Evolutionary conservation across 1,140 invertebrate species (phyloP).

Genomic region (Nasonia vitripennis): DNA sequence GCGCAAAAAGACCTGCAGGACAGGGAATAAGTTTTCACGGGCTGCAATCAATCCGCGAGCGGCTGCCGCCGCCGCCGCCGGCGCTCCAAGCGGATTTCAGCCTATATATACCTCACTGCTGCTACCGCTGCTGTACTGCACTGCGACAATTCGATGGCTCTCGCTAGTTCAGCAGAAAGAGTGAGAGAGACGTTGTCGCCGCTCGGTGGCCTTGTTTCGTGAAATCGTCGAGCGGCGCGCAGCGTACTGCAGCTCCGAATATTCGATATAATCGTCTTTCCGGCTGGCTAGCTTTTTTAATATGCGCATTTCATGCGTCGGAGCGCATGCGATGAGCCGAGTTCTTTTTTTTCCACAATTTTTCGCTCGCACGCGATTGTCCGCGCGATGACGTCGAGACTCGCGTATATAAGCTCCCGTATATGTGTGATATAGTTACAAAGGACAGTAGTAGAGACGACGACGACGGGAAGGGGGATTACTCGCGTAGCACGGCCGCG

Average conservation of each 20-base stretch:
- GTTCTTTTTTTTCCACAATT: no score
- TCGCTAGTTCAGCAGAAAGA: constrained; percentile 42
- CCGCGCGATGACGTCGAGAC: no score
- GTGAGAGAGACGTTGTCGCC: constrained; percentile 8
- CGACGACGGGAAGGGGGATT: not conserved
- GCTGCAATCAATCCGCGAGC: constrained; percentile 15
- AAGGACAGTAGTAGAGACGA: not conserved
- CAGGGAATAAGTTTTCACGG: constrained; percentile 15
- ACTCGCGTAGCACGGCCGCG: not conserved
- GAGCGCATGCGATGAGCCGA: no score
- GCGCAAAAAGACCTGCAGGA: not conserved
- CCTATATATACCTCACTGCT: constrained; percentile 2
- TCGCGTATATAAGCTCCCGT: no score
- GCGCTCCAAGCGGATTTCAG: constrained; percentile 3
- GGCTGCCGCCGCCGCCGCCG: not conserved
- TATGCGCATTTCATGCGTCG: not conserved
- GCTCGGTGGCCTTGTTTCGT: not conserved
- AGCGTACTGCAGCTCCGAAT: not conserved
- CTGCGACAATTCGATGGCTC: constrained; percentile 57
- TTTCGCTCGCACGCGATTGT: no score
- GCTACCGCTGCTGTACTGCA: constrained; percentile 52
- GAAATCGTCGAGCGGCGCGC: not conserved
- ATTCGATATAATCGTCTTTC: not conserved
- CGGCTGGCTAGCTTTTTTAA: not conserved
- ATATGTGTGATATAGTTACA: no score